phyloP scores from a whole-genome alignment of 2,797 vertebrate genomes.

The Pangasius krempfi region DNA sequence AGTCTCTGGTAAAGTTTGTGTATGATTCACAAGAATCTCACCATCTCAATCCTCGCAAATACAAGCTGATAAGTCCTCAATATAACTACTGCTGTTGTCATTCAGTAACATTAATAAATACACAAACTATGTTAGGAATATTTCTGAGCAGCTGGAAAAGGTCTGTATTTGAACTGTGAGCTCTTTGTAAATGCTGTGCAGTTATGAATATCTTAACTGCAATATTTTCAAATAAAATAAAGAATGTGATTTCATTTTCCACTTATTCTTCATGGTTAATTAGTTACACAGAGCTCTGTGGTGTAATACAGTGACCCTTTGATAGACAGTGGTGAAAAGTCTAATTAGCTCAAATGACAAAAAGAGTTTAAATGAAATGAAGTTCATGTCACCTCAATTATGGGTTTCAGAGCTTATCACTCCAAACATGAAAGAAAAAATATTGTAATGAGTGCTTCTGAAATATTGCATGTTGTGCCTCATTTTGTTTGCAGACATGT shows the following conservation, averaged over 20 bases:
- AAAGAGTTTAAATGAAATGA: constrained; percentile 10
- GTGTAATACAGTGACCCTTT: constrained; percentile 28
- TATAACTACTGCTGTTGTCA: background rate
- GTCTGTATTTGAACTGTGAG: background rate
- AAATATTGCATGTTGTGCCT: background rate
- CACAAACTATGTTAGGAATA: background rate
- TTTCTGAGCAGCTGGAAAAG: background rate
- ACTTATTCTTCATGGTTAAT: constrained; percentile 11
- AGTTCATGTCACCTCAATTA: constrained; percentile 26
- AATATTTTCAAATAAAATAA: constrained; percentile 13
- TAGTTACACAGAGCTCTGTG: background rate
- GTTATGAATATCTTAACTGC: background rate
- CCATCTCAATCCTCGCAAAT: background rate
- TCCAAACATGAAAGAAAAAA: background rate
- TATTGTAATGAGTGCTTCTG: background rate
- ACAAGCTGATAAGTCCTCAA: background rate
- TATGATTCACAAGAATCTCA: background rate
- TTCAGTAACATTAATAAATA: background rate
- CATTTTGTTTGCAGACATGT: background rate
- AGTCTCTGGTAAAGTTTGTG: background rate
- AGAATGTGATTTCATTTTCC: constrained; percentile 21
- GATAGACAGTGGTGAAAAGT: background rate
- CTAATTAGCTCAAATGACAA: constrained; percentile 16
- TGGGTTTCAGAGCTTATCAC: constrained; percentile 4
- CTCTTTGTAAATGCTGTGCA: background rate